Evolutionary conservation across 2,797 vertebrate genomes (phyloP), one percentile per base, ranked within the genome.

Genomic region (Gymnoscopelus braueri): DNA sequence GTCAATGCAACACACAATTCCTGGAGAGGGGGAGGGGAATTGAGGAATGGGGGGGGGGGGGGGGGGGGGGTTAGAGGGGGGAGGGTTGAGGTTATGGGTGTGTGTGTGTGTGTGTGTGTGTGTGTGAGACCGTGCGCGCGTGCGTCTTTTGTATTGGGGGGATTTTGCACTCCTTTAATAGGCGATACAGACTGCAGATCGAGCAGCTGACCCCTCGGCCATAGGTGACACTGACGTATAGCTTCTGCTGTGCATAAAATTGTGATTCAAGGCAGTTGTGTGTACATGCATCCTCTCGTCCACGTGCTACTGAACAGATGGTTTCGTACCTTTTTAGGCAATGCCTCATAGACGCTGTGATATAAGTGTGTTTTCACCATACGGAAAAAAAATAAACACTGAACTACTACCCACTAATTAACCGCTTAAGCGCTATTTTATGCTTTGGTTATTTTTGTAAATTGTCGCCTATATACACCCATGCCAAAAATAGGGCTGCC

Each of bases 61-160:
- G 67, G 77, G 73, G 19, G 52, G 57, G 44, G 57, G 66, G 66
- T 29, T 19, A 19, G 57, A 1, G 66, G 81, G 76, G 59, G 62
- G 67, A 84, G 84, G 79, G 79, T 53, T 69, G 78, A 79, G 86
- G 85, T 88, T 88, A 74, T 82, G 73, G 71, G 81, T 58, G 50
- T 78, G 75, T 77, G 80, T 9, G 56, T 85, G 72, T 81, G 65
- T 78, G 76, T 77, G 71, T 78, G 81, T 58, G 50, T 78, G 75
- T 77, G 80, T 9, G 56, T 85, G 72, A 80, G 11, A 13, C 23
- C n/a, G 44, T 29, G 35, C 11, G 59, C 44, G 15, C n/a, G 59
- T 19, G 51, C 60, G 90, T 88, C 90, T 85, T 87, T 93, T 93
- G 91, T 93, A 86, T 62, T 71, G 58, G 72, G 68, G 81, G 79